Conservation (phyloP, 1,140 invertebrate species). For the Aphelinus atriplicis region DNA sequence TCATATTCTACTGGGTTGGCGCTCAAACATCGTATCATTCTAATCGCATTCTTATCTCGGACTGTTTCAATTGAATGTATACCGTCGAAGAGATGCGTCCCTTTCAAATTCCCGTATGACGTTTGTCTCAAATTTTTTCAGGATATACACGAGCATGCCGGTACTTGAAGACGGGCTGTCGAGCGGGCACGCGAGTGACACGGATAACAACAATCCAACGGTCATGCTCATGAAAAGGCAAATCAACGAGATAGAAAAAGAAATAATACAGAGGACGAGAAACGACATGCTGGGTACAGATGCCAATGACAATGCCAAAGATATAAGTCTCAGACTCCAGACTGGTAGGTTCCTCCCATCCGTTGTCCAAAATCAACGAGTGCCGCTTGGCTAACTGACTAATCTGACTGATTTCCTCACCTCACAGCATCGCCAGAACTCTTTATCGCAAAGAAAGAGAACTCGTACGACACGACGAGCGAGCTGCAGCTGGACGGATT, state of each 20-base stretch:
- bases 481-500: constrained; percentile 71
- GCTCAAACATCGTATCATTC: too few relatives aligned
- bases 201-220: constrained; percentile 84
- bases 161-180: constrained; percentile 94
- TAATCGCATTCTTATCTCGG: too few relatives aligned
- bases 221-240: constrained; percentile 79
- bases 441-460: constrained; percentile 66
- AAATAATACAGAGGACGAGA: constrained; percentile 73
- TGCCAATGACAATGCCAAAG: constrained; percentile 52
- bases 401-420: background rate
- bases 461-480: constrained; percentile 59
- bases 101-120: too few relatives aligned
- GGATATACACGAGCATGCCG: constrained; percentile 83
- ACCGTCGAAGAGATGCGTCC: too few relatives aligned
- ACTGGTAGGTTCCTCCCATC: constrained; percentile 12
- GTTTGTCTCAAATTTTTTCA: constrained; percentile 15
- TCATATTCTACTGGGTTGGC: too few relatives aligned
- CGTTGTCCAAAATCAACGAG: background rate
- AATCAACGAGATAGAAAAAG: constrained; percentile 78
- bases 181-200: constrained; percentile 91
- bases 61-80: too few relatives aligned
- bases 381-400: background rate
- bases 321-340: constrained; percentile 54
- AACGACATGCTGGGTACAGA: constrained; percentile 54
- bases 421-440: constrained; percentile 61